Evolutionary conservation across 2,888 invertebrate species (phyloP).

Genomic region (Athrips mouffetella): DNA sequence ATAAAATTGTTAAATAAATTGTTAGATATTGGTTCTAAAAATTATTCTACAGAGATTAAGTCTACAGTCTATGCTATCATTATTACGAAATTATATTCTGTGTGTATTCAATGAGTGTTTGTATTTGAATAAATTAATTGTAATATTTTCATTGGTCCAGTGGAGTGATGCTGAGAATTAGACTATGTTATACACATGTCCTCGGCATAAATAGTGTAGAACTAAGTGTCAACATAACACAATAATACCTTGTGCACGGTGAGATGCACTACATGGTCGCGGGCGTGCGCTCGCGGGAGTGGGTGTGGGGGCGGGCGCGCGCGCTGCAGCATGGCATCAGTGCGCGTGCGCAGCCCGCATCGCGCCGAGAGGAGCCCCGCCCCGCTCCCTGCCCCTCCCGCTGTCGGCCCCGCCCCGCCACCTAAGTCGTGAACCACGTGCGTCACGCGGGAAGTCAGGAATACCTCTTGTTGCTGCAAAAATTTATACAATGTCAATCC

Average conservation of each 20-base stretch:
- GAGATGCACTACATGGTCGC: slow-evolving; percentile 54
- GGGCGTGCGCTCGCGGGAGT: slow-evolving; percentile 24
- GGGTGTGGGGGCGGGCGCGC: slow-evolving; percentile 69
- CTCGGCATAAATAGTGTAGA: too few species aligned
- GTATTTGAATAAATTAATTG: too few species aligned
- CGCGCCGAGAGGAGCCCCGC: slow-evolving; percentile 71
- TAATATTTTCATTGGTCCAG: too few species aligned
- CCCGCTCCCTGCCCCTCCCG: slow-evolving; percentile 45
- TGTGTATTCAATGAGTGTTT: too few species aligned
- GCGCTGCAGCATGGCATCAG: slow-evolving; percentile 90
- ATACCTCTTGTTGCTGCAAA: slow-evolving; percentile 79
- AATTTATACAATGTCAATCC: background rate
- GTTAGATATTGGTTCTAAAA: too few species aligned
- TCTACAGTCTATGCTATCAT: too few species aligned
- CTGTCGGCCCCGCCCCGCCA: slow-evolving; percentile 39
- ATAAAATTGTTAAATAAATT: too few species aligned
- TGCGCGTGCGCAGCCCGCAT: slow-evolving; percentile 61
- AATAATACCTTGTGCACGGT: slow-evolving; percentile 18
- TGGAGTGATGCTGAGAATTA: too few species aligned
- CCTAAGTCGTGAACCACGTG: slow-evolving; percentile 77
- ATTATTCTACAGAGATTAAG: too few species aligned
- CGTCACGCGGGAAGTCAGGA: slow-evolving; percentile 79
- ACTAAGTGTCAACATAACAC: too few species aligned
- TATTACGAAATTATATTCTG: too few species aligned
- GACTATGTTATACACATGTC: too few species aligned